A percentile compares a stretch with the other conserved stretches of the same genome.
These are phyloP conservation scores for Cordylochernes scorpioides DNA, from an alignment of 2,888 invertebrate genomes.

Conservation along the genomic window DNA sequence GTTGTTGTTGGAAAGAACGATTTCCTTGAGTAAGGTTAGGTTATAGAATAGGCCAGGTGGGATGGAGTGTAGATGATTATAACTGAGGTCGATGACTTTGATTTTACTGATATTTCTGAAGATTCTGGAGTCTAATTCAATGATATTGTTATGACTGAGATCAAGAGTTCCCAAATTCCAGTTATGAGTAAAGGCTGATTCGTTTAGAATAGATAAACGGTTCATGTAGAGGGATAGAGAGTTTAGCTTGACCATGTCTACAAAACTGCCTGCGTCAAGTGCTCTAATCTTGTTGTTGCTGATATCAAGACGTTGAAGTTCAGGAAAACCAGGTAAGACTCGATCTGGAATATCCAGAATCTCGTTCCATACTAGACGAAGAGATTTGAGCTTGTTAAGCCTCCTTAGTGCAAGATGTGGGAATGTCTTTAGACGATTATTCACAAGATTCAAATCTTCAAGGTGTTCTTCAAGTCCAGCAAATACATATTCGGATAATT, in stretches of 20 bases:
- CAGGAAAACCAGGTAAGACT: constrained; percentile 39
- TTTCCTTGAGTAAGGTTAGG: constrained; percentile 46
- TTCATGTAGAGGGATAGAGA: constrained; percentile 52
- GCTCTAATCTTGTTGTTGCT: constrained; percentile 56
- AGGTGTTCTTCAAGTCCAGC: constrained; percentile 46
- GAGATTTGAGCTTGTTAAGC: constrained; percentile 34
- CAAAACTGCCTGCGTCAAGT: constrained; percentile 47
- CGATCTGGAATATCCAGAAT: constrained; percentile 38
- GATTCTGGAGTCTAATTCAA: constrained; percentile 40
- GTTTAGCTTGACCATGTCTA: constrained; percentile 45
- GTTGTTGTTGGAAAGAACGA: constrained; percentile 65
- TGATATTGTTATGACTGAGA: constrained; percentile 51
- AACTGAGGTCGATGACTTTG: constrained; percentile 54
- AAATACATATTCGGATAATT: constrained; percentile 56
- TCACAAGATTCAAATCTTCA: constrained; percentile 56
- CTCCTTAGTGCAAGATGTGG: constrained; percentile 50
- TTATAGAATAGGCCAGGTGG: constrained; percentile 46
- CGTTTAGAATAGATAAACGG: constrained; percentile 43
- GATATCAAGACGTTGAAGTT: constrained; percentile 47
- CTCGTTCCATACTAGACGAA: constrained; percentile 53
- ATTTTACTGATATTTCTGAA: constrained; percentile 48
- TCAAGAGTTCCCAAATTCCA: constrained; percentile 50
- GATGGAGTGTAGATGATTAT: constrained; percentile 64
- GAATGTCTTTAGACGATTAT: constrained; percentile 54
- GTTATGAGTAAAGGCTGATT: constrained; percentile 41